These are phyloP conservation scores for Calliopsis andreniformis DNA, from an alignment of 1,140 invertebrate species.

Conservation along the genomic window DNA sequence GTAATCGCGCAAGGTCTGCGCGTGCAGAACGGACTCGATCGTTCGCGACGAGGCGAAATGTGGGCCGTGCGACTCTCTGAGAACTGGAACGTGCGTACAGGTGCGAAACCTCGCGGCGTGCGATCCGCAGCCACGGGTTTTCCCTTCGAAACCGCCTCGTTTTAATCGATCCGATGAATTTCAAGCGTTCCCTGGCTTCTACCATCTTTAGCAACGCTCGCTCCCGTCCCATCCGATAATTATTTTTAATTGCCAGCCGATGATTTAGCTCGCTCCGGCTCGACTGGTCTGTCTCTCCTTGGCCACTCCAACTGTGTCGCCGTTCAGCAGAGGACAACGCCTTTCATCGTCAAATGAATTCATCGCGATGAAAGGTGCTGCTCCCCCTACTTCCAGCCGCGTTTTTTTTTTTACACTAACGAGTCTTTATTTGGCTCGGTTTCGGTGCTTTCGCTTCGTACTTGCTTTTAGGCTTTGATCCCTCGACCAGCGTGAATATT, in stretches of 20 bases:
- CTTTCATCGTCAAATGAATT: background rate
- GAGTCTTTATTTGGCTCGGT: too few species aligned
- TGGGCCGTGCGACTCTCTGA: constrained; percentile 65
- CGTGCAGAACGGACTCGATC: constrained; percentile 25
- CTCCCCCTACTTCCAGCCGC: background rate
- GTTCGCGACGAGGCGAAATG: constrained; percentile 47
- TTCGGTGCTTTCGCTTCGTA: too few species aligned
- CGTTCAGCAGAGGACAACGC: background rate
- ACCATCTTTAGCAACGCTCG: constrained; percentile 33
- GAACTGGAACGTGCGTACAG: constrained; percentile 68
- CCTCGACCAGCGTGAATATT: too few species aligned
- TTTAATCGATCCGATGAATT: constrained; percentile 33
- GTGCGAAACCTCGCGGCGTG: constrained; percentile 59
- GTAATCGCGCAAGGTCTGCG: background rate
- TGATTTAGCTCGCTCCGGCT: background rate
- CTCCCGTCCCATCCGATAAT: constrained; percentile 28
- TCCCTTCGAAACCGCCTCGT: constrained; percentile 33
- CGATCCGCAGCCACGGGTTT: constrained; percentile 47
- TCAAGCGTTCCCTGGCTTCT: constrained; percentile 19
- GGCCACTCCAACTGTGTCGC: background rate
- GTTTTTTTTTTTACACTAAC: background rate
- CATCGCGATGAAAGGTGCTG: background rate
- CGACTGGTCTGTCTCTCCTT: background rate
- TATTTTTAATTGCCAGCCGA: constrained; percentile 47
- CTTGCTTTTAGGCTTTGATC: too few species aligned